Conservation (phyloP, 1,140 invertebrate species). For the Drosophila kikkawai region DNA sequence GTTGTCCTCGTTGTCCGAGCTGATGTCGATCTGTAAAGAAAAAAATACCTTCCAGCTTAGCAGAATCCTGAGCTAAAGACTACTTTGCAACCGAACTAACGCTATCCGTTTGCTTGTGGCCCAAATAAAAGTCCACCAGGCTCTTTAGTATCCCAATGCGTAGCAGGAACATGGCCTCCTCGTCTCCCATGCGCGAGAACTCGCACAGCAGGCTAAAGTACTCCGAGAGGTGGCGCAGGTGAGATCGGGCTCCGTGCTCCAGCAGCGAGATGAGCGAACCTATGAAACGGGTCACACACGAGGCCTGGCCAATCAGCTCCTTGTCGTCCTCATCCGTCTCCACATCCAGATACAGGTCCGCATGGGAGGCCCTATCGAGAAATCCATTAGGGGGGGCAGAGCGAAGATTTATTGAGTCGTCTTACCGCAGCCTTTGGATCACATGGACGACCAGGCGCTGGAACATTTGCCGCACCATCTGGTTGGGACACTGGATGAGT, state of each 20-base stretch:
- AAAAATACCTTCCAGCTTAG: neutral
- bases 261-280: slow-evolving; percentile 94
- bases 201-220: slow-evolving; percentile 96
- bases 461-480: slow-evolving; percentile 97
- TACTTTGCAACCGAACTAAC: slow-evolving; percentile 61
- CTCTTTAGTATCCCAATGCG: slow-evolving; percentile 94
- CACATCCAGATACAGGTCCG: slow-evolving; percentile 90
- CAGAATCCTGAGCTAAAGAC: neutral
- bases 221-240: slow-evolving; percentile 94
- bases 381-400: slow-evolving; percentile 12
- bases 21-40: slow-evolving; percentile 86
- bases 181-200: slow-evolving; percentile 97
- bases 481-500: slow-evolving; percentile 97
- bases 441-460: slow-evolving; percentile 97
- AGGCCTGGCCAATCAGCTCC: slow-evolving; percentile 91
- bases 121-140: slow-evolving; percentile 96
- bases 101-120: slow-evolving; percentile 87
- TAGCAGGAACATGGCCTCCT: slow-evolving; percentile 95
- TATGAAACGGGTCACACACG: slow-evolving; percentile 96
- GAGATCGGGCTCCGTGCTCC: slow-evolving; percentile 94
- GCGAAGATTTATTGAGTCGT: neutral
- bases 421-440: slow-evolving; percentile 92
- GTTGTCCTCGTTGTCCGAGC: slow-evolving; percentile 92
- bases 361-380: slow-evolving; percentile 87
- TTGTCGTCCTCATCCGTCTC: slow-evolving; percentile 89